Evolutionary conservation across 2,888 invertebrate species (phyloP).

Genomic region (Therioaphis trifolii): DNA sequence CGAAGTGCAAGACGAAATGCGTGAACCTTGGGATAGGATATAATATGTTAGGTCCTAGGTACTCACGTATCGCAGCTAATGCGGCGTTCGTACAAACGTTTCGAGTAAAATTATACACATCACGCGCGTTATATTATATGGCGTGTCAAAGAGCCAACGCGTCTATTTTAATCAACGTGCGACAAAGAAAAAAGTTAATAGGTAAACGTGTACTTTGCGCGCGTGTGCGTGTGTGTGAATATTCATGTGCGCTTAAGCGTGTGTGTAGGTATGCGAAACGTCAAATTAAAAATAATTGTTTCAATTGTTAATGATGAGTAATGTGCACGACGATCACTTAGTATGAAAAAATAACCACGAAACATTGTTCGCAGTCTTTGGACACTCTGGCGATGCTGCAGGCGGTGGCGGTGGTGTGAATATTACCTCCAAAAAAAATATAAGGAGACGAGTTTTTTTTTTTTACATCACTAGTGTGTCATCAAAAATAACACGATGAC

Average conservation of each 20-base stretch:
- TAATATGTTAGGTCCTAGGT: no score
- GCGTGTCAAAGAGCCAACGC: neutral
- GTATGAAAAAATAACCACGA: neutral
- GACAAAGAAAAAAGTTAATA: neutral
- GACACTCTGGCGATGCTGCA: neutral
- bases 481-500: conserved; percentile 25
- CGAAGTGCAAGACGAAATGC: no score
- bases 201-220: no score
- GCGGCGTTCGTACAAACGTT: neutral
- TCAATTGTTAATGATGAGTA: neutral
- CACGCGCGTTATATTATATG: neutral
- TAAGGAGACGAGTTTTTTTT: neutral
- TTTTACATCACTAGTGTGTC: neutral
- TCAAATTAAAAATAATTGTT: neutral
- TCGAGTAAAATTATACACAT: no score
- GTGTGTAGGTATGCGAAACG: no score
- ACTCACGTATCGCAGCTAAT: no score
- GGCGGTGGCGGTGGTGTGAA: neutral
- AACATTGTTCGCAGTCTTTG: neutral
- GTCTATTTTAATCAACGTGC: neutral
- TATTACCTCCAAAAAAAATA: conserved; percentile 16
- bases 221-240: no score
- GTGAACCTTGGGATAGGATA: no score
- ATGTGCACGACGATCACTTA: neutral
- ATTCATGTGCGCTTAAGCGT: no score